Evolutionary conservation across 2,797 vertebrate species (phyloP).

Genomic region (Helicolenus hilgendorfi): DNA sequence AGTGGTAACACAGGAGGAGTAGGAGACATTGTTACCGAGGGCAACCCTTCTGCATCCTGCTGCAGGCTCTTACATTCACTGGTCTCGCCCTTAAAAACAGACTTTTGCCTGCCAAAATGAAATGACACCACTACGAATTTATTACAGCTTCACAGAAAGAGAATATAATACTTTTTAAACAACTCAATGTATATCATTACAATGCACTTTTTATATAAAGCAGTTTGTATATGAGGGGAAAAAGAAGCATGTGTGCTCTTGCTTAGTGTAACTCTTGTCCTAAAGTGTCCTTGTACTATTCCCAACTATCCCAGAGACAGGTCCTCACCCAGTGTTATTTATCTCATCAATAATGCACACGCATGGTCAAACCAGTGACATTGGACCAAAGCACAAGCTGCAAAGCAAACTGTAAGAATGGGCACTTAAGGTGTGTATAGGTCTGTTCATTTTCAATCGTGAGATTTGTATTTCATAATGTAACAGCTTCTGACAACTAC

Average conservation of each 20-base stretch:
- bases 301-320: conserved; percentile 61
- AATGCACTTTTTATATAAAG: conserved; percentile 89
- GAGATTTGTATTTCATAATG: conserved; percentile 73
- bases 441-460: conserved; percentile 71
- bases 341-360: conserved; percentile 72
- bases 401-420: conserved; percentile 67
- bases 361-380: conserved; percentile 52
- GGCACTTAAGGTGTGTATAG: conserved; percentile 69
- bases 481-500: conserved; percentile 69
- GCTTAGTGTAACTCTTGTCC: conserved; percentile 74
- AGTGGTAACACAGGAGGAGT: conserved; percentile 91
- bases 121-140: conserved; percentile 76
- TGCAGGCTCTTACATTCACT: conserved; percentile 64
- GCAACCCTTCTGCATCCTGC: conserved; percentile 72
- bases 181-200: conserved; percentile 86
- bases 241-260: conserved; percentile 87
- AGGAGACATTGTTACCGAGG: conserved; percentile 54
- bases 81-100: conserved; percentile 71
- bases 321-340: conserved; percentile 83
- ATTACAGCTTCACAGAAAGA: conserved; percentile 85
- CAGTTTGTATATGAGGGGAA: conserved; percentile 91
- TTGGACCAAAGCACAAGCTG: conserved; percentile 74
- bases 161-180: conserved; percentile 88
- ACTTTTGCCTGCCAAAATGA: conserved; percentile 80
- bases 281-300: conserved; percentile 73